Evolutionary conservation across 2,888 invertebrate genomes (phyloP).

Genomic region (Conops quadrifasciatus): DNA sequence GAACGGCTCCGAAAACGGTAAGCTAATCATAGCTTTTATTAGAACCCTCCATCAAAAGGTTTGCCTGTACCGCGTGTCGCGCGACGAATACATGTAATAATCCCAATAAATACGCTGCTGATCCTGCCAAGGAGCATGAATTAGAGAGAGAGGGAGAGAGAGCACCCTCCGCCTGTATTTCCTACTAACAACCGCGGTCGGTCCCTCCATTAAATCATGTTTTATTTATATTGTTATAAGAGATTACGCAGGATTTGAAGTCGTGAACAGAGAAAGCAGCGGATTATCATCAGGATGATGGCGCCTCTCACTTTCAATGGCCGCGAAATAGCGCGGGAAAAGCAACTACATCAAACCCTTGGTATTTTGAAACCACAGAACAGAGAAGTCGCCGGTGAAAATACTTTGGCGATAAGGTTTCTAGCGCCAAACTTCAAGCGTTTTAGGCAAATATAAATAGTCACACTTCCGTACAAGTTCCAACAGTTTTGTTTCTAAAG

Average conservation of each 20-base stretch:
- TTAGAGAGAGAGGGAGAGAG: too few relatives aligned
- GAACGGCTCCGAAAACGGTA: background rate
- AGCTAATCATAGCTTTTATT: constrained; percentile 38
- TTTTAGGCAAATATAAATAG: too few relatives aligned
- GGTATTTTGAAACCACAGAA: too few relatives aligned
- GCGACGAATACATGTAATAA: constrained; percentile 54
- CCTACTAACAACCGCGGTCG: constrained; percentile 26
- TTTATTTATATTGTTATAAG: constrained; percentile 63
- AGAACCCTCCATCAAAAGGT: constrained; percentile 30
- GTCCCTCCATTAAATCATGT: constrained; percentile 58
- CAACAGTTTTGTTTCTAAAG: too few relatives aligned
- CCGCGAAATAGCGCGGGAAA: too few relatives aligned
- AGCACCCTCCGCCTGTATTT: constrained; percentile 37
- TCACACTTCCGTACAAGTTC: too few relatives aligned
- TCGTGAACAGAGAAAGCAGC: constrained; percentile 23
- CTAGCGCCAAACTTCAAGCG: too few relatives aligned
- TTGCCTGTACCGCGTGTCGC: constrained; percentile 14
- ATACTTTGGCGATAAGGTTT: too few relatives aligned
- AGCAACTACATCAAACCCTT: too few relatives aligned
- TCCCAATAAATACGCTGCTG: constrained; percentile 60
- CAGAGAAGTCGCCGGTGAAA: too few relatives aligned
- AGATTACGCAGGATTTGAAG: constrained; percentile 61
- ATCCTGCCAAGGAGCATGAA: constrained; percentile 51
- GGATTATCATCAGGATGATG: background rate
- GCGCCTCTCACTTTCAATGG: too few relatives aligned